Percentiles rank a stretch among this genome's conserved stretches.
Conservation (phyloP, 1,140 invertebrate species). For the Delia radicum region DNA sequence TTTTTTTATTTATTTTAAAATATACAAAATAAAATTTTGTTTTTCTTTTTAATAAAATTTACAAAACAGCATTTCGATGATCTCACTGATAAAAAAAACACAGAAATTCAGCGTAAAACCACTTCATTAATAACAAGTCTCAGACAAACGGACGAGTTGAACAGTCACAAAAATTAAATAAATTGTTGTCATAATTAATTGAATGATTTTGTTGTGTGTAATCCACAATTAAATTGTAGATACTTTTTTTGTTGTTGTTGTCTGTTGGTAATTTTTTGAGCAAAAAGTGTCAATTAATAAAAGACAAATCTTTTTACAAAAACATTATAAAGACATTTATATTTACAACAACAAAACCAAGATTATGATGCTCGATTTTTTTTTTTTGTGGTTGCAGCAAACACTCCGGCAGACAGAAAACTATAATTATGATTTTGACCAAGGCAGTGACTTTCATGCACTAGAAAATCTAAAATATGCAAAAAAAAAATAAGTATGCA, state of each 20-base stretch:
- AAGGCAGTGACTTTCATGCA: too few species aligned
- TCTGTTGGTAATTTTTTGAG: neutral
- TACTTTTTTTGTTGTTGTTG: neutral
- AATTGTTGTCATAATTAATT: conserved; percentile 18
- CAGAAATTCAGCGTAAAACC: neutral
- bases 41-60: neutral
- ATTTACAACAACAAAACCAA: too few species aligned
- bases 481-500: too few species aligned
- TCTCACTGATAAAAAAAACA: too few species aligned
- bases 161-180: neutral
- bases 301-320: too few species aligned
- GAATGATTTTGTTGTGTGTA: conserved; percentile 3
- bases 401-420: too few species aligned
- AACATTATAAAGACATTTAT: too few species aligned
- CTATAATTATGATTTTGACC: too few species aligned
- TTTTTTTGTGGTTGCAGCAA: too few species aligned
- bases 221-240: neutral
- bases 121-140: neutral
- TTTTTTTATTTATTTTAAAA: neutral
- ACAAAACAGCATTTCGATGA: neutral
- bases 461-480: too few species aligned
- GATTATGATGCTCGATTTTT: too few species aligned
- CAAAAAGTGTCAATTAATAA: neutral
- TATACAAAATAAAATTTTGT: neutral
- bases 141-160: conserved; percentile 1